Evolutionary conservation across 2,113 vertebrate species (phyloP).

Genomic region (Upupa epops): DNA sequence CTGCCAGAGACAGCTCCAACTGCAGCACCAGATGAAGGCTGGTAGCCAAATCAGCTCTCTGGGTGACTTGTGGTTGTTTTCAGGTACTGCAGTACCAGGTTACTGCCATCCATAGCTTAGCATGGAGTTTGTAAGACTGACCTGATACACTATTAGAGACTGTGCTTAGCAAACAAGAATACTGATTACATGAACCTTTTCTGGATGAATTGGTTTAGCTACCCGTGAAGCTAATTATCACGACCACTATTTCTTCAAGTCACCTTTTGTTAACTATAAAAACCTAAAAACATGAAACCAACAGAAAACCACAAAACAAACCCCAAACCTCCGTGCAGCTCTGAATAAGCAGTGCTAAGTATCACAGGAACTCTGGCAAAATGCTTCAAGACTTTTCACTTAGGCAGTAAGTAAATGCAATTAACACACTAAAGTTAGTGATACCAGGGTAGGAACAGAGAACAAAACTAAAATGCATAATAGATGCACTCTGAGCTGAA

Average conservation of each 20-base stretch:
- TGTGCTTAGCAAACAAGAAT: neutral
- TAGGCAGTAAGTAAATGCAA: neutral
- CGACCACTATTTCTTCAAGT: neutral
- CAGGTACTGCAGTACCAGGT: too few relatives aligned
- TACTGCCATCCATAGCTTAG: too few relatives aligned
- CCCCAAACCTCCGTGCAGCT: neutral
- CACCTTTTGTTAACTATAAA: neutral
- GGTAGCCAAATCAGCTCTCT: too few relatives aligned
- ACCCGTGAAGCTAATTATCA: neutral
- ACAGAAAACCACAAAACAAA: neutral
- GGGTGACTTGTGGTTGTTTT: too few relatives aligned
- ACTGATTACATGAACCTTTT: neutral
- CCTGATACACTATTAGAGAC: too few relatives aligned
- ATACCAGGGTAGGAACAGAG: neutral
- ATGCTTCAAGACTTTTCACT: neutral
- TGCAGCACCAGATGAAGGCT: too few relatives aligned
- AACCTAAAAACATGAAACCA: neutral
- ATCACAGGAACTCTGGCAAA: neutral
- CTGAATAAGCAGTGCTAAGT: neutral
- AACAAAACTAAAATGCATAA: neutral
- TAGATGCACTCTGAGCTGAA: neutral
- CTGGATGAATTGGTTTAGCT: neutral
- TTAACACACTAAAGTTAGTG: neutral
- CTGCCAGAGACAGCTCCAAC: too few relatives aligned
- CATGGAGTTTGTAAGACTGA: too few relatives aligned